These are phyloP conservation scores for Oasisia sp. DNA, from an alignment of 2,888 invertebrate species.

Conservation along the genomic window DNA sequence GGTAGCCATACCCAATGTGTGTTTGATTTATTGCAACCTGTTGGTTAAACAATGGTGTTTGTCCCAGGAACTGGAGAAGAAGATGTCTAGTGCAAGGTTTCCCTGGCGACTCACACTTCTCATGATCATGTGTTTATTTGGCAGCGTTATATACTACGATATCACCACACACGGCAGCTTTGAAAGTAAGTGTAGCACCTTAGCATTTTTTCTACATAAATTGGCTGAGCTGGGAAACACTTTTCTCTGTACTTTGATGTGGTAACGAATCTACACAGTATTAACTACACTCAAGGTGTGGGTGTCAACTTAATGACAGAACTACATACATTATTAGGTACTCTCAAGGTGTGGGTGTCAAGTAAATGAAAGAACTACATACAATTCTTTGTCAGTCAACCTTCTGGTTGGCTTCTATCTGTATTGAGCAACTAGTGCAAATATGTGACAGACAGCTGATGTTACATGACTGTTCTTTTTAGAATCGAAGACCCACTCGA, in stretches of 20 bases:
- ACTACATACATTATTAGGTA: too few relatives aligned
- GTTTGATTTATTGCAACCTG: constrained; percentile 19
- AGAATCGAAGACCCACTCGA: constrained; percentile 30
- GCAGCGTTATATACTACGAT: neutral
- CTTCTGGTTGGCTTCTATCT: neutral
- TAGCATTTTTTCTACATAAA: neutral
- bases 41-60: constrained; percentile 25
- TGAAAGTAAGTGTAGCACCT: neutral
- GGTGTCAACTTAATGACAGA: too few relatives aligned
- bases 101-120: neutral
- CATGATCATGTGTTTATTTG: neutral
- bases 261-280: neutral
- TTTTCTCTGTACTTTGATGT: neutral
- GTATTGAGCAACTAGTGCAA: neutral
- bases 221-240: neutral
- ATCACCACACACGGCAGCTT: neutral
- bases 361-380: too few relatives aligned
- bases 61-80: neutral
- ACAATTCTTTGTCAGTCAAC: neutral
- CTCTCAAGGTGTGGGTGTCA: too few relatives aligned
- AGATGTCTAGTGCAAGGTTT: neutral
- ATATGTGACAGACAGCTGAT: neutral
- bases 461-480: neutral
- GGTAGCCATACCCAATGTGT: neutral
- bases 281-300: neutral